Evolutionary conservation across 2,888 invertebrate genomes (phyloP).

Genomic region (Drosophila neonasuta): DNA sequence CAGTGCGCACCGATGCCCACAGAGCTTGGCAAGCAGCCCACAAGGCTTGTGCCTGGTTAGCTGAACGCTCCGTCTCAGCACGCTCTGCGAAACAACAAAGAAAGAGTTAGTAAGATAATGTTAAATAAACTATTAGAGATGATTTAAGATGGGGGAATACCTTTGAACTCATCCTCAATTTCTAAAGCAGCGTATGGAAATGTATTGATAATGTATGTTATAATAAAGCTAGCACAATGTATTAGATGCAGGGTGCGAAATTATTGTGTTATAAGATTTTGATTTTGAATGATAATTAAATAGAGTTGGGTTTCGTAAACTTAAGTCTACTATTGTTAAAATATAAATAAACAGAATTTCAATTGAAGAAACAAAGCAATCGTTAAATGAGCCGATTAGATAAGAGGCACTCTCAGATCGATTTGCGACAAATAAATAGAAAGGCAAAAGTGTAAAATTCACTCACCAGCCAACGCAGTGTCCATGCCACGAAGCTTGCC

Average conservation of each 20-base stretch:
- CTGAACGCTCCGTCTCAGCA: conserved; percentile 88
- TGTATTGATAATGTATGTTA: neutral
- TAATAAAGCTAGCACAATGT: conserved; percentile 19
- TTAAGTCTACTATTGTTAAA: too few relatives aligned
- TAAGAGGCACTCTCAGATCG: neutral
- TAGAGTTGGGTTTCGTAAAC: too few relatives aligned
- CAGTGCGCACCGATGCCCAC: conserved; percentile 88
- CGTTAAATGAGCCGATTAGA: conserved; percentile 3
- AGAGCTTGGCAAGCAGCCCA: conserved; percentile 97
- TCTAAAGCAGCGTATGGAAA: conserved; percentile 76
- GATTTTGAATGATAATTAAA: too few relatives aligned
- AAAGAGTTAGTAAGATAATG: neutral
- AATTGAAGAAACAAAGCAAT: conserved; percentile 5
- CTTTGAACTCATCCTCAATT: conserved; percentile 82
- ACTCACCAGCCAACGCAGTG: conserved; percentile 87
- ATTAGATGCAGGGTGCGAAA: too few relatives aligned
- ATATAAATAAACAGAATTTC: too few relatives aligned
- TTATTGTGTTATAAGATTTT: too few relatives aligned
- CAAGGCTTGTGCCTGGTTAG: conserved; percentile 91
- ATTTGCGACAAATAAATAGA: neutral
- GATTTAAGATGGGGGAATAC: conserved; percentile 62
- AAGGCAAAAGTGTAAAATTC: neutral
- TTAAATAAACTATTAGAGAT: neutral
- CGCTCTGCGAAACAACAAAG: conserved; percentile 83
- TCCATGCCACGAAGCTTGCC: conserved; percentile 90